Conservation (phyloP, 1,140 invertebrate species). For the Eufriesea mexicana region DNA sequence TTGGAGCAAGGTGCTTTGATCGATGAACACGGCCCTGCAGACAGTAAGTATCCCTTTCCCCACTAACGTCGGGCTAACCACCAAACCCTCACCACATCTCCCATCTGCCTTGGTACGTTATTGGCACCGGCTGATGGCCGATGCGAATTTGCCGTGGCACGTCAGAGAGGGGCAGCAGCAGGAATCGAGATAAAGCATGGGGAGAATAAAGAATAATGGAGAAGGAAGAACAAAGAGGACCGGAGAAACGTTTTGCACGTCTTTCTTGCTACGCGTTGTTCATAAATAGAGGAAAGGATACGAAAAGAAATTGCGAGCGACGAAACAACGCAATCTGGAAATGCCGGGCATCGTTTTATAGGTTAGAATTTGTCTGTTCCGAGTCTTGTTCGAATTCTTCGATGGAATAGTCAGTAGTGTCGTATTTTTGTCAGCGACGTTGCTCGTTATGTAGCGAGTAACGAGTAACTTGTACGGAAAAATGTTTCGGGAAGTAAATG, state of each 20-base stretch:
- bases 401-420: not conserved
- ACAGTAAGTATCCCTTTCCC: slow-evolving; percentile 55
- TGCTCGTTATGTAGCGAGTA: not conserved
- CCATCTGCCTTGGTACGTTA: slow-evolving; percentile 68
- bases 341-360: not conserved
- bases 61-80: slow-evolving; percentile 48
- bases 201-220: slow-evolving; percentile 41
- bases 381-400: not conserved
- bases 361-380: too few species aligned
- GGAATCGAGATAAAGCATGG: slow-evolving; percentile 15
- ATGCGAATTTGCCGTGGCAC: slow-evolving; percentile 63
- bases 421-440: too few species aligned
- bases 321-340: not conserved
- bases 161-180: slow-evolving; percentile 14
- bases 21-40: slow-evolving; percentile 50
- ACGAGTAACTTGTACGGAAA: not conserved
- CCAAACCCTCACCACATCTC: slow-evolving; percentile 57
- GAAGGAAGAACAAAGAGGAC: not conserved
- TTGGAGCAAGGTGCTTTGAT: slow-evolving; percentile 23
- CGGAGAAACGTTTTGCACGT: not conserved
- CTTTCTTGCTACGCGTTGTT: not conserved
- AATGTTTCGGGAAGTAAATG: not conserved
- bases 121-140: slow-evolving; percentile 70
- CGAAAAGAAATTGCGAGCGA: not conserved
- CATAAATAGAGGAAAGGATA: not conserved